Conservation (phyloP, 1,140 invertebrate genomes). For the Augochlora pura region DNA sequence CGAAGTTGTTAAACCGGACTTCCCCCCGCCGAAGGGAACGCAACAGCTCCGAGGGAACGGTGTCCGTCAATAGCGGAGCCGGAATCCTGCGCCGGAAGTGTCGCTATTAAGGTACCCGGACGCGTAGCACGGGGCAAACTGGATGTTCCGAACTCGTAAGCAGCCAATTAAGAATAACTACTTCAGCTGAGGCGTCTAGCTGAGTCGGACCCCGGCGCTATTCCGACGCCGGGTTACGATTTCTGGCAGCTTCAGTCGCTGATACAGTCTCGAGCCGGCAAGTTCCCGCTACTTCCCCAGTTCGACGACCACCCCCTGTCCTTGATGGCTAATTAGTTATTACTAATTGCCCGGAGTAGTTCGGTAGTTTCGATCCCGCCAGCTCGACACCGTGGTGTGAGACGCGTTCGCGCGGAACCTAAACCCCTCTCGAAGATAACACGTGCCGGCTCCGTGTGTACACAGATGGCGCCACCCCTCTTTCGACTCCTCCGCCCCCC, state of each 20-base stretch:
- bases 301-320: constrained; percentile 1
- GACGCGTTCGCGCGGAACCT: background rate
- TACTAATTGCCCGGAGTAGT: constrained; percentile 64
- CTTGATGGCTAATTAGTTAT: constrained; percentile 65
- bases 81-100: background rate
- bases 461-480: background rate
- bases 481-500: too few relatives aligned
- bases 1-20: too few relatives aligned
- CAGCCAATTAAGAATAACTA: constrained; percentile 51
- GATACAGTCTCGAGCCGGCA: constrained; percentile 27
- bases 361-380: constrained; percentile 56
- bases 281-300: constrained; percentile 27
- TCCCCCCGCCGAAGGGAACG: too few relatives aligned
- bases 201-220: constrained; percentile 10
- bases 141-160: constrained; percentile 12
- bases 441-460: background rate
- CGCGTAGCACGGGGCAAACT: background rate
- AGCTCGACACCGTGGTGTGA: background rate
- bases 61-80: background rate
- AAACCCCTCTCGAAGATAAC: constrained; percentile 17
- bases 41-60: background rate
- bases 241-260: constrained; percentile 12
- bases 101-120: background rate
- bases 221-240: constrained; percentile 29
- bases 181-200: background rate